A percentile compares a stretch with the other conserved stretches of the same genome.
Conservation (phyloP, 2,888 invertebrate species). For the Periphyllus acericola region DNA sequence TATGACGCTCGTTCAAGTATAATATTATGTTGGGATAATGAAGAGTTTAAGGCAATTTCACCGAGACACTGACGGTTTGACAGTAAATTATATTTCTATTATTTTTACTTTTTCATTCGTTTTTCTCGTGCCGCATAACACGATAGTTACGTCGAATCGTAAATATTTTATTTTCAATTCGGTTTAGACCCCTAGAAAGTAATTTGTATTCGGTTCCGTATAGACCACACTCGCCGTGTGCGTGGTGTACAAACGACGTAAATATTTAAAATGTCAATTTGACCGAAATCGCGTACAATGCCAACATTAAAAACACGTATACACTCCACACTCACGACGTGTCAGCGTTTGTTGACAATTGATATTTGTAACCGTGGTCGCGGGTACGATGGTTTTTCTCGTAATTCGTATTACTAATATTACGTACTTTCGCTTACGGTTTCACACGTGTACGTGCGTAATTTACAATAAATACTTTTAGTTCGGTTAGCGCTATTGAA, state of each 20-base stretch:
- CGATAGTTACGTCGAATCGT: not conserved
- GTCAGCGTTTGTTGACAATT: no score
- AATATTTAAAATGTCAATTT: not conserved
- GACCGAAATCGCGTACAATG: not conserved
- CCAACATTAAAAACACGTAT: not conserved
- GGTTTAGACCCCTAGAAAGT: not conserved
- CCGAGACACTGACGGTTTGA: not conserved
- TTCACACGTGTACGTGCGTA: no score
- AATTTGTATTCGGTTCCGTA: not conserved
- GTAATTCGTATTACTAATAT: no score
- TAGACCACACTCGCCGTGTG: not conserved
- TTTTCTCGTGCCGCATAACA: not conserved
- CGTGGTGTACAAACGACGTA: not conserved
- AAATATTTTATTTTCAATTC: not conserved
- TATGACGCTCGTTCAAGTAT: not conserved
- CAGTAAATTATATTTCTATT: not conserved
- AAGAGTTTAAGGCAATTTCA: not conserved
- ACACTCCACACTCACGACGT: not conserved
- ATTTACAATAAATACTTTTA: no score
- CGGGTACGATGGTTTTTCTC: no score
- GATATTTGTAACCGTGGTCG: no score
- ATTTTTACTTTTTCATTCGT: not conserved
- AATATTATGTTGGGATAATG: not conserved
- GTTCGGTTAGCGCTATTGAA: no score
- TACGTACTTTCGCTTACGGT: no score